These are phyloP conservation scores for Lepeophtheirus salmonis DNA, from an alignment of 1,140 invertebrate species.

Conservation along the genomic window DNA sequence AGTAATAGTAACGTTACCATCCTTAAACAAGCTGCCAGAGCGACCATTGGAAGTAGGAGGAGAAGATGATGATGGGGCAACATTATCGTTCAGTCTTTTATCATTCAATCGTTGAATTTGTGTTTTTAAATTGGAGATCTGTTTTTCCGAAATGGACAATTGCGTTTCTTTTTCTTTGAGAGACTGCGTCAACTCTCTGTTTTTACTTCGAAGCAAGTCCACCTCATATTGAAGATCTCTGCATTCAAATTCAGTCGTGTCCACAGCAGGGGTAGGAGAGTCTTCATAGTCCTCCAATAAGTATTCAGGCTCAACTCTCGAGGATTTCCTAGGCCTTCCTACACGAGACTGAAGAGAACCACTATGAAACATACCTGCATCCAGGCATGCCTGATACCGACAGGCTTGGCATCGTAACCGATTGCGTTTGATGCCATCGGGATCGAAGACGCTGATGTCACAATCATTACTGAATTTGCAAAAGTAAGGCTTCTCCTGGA, in stretches of 20 bases:
- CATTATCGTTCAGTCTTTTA: background rate
- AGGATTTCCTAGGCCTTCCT: background rate
- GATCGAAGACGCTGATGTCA: background rate
- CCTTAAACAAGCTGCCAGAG: background rate
- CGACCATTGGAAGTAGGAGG: background rate
- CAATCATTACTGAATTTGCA: conserved; percentile 1
- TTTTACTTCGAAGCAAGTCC: background rate
- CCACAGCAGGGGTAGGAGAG: background rate
- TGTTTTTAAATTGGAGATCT: background rate
- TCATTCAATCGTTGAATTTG: background rate
- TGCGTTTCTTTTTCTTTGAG: background rate
- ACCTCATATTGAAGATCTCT: background rate
- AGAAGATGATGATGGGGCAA: too few species aligned
- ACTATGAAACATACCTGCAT: background rate
- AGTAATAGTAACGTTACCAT: background rate
- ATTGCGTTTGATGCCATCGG: conserved; percentile 2
- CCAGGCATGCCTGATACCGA: background rate
- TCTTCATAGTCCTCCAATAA: background rate
- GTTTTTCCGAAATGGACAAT: background rate
- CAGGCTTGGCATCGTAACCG: background rate
- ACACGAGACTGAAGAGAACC: background rate
- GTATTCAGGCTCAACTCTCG: background rate
- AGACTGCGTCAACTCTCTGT: background rate
- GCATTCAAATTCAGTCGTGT: background rate
- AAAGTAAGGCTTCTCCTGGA: background rate